phyloP scores from a whole-genome alignment of 2,113 vertebrate genomes.

The Calypte anna region DNA sequence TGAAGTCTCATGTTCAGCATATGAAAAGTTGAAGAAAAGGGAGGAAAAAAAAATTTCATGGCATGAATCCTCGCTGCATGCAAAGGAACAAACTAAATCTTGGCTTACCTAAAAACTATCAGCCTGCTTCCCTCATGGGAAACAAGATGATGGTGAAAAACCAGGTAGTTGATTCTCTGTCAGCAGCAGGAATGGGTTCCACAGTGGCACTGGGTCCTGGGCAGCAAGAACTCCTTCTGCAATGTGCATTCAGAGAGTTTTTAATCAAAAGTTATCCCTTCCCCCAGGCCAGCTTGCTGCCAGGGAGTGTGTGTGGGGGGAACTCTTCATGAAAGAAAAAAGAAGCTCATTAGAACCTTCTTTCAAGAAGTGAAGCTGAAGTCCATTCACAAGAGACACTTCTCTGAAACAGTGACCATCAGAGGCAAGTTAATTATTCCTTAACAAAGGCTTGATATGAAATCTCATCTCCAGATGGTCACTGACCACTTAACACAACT shows the following conservation, averaged over 20 bases:
- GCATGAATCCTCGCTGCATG: not conserved
- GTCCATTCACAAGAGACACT: not conserved
- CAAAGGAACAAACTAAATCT: not conserved
- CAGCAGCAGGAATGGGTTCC: not conserved
- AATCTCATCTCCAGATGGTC: slow-evolving; percentile 32
- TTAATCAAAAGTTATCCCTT: slow-evolving; percentile 10
- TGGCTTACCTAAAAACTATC: slow-evolving; percentile 34
- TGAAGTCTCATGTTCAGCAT: accelerated
- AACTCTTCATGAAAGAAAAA: not conserved
- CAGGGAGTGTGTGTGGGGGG: not conserved
- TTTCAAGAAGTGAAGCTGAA: not conserved
- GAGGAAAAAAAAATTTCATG: not conserved
- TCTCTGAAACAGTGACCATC: not conserved
- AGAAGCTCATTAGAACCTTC: not conserved
- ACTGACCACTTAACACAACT: slow-evolving; percentile 6
- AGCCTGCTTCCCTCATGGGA: not conserved
- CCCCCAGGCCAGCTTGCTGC: not conserved
- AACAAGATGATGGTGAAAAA: not conserved
- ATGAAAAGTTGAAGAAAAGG: not conserved
- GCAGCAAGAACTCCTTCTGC: not conserved
- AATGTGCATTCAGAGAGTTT: not conserved
- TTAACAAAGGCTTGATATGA: slow-evolving; percentile 19
- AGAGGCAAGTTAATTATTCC: slow-evolving; percentile 39
- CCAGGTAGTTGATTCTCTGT: not conserved
- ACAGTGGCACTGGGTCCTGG: accelerated